Evolutionary conservation across 2,797 vertebrate genomes (phyloP).

Genomic region (Octomys mimax): DNA sequence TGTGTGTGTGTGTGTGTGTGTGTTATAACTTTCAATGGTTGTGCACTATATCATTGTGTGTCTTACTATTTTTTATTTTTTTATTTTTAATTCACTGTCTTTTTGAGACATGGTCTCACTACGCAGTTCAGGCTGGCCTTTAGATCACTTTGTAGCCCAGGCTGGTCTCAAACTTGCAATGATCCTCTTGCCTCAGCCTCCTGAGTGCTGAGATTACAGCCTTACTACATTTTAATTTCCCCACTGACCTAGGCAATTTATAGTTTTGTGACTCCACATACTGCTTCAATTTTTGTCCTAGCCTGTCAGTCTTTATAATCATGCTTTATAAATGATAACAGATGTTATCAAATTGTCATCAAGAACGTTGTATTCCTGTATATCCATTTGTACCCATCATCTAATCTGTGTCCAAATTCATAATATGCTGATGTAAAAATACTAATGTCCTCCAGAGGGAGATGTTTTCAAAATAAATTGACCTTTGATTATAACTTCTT

Average conservation of each 20-base stretch:
- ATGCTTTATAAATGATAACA: conserved; percentile 14
- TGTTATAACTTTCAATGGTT: conserved; percentile 34
- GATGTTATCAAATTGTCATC: conserved; percentile 38
- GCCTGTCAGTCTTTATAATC: neutral
- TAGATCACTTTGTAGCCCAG: too few species aligned
- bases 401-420: neutral
- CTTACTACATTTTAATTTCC: neutral
- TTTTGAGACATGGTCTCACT: too few species aligned
- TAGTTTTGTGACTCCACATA: neutral
- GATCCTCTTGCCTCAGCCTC: too few species aligned
- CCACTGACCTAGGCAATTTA: neutral
- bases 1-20: neutral
- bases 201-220: too few species aligned
- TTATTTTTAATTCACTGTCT: too few species aligned
- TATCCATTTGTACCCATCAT: neutral
- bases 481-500: conserved; percentile 41
- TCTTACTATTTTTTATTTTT: too few species aligned
- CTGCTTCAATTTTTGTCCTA: neutral
- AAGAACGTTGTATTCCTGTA: neutral
- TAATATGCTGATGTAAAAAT: neutral
- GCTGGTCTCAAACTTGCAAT: too few species aligned
- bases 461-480: conserved; percentile 52
- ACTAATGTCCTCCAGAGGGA: conserved; percentile 43
- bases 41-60: neutral
- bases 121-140: too few species aligned